Evolutionary conservation across 2,113 vertebrate genomes (phyloP).

Genomic region (Cheirogaleus medius): DNA sequence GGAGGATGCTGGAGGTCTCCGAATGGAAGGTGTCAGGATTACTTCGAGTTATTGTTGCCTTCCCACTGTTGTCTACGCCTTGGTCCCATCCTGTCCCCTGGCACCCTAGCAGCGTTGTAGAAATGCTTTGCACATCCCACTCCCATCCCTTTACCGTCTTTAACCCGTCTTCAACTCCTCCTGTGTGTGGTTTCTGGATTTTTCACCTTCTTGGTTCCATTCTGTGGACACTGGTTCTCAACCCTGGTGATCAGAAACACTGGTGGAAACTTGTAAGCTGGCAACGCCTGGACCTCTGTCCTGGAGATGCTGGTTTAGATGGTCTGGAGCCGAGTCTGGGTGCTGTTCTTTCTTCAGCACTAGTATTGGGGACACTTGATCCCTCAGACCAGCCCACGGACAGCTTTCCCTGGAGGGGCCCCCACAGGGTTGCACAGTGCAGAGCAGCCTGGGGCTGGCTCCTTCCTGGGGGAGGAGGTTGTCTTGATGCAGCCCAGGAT

Average conservation of each 20-base stretch:
- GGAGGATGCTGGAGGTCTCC: not conserved
- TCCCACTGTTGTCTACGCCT: not conserved
- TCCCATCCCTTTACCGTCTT: not conserved
- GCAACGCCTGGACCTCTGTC: not conserved
- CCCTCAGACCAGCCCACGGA: not conserved
- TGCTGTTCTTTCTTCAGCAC: not conserved
- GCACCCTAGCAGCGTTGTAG: not conserved
- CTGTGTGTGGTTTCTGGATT: not conserved
- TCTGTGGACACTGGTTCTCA: not conserved
- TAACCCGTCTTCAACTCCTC: not conserved
- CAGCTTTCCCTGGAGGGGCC: not conserved
- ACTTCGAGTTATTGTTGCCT: not conserved
- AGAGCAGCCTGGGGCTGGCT: fast-evolving
- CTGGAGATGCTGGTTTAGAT: not conserved
- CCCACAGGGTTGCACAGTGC: fast-evolving
- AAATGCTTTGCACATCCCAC: not conserved
- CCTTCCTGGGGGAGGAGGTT: not conserved
- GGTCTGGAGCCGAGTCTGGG: not conserved
- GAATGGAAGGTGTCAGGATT: not conserved
- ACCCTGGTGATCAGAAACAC: not conserved
- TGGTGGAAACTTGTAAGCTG: not conserved
- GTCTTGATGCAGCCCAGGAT: not conserved
- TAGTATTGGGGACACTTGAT: not conserved
- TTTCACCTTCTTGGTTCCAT: not conserved
- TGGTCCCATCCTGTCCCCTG: not conserved